Base-by-base conservation (phyloP, 2,797 vertebrate genomes). In the Bryconaethiops microstoma region DNA sequence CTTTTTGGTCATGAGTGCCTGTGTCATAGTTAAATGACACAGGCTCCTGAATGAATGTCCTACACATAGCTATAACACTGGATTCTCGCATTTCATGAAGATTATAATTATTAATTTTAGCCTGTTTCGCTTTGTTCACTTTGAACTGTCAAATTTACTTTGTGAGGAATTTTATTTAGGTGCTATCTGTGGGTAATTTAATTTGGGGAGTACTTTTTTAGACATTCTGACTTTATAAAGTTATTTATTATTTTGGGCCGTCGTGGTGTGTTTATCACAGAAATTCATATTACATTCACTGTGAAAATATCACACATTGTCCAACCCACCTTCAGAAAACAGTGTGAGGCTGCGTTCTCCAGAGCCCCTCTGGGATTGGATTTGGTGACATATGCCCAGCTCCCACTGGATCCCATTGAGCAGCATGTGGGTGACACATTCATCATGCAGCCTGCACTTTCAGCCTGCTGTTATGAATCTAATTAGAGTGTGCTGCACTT, bases 391-490 rank as follows among this genome's bases (percentile, higher is more conserved):
- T 90, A 82, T 91, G 85, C 91, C 90, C 91, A 91, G 91, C 91
- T 92, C 93, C 92, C 92, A 90, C 92, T 92, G 91, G 91, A 92
- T 74, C 77, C 81, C 40, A 42, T 69, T 88, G 87, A 92, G 91
- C 93, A 90, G 93, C 93, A 94, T 90, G 91, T 90, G 88, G 92
- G 92, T 93, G 93, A 90, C 91, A 93, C 93, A 94, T 94, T 94
- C 92, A 94, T 91, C 92, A 93, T 88, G 88, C 91, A 86, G 91
- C 92, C 92, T 93, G 92, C 91, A 94, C 92, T 93, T 94, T 94
- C 90, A 93, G 90, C 92, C 90, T 92, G 92, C 92, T 93, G 92
- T 93, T 93, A 95, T 93, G 93, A 94, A 94, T 94, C 92, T 93
- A 93, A 94, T 94, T 94, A 95, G 89, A 91, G 88, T 86, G 83